Evolutionary conservation across 2,888 invertebrate genomes (phyloP).

Genomic region (Chorisops tibialis): DNA sequence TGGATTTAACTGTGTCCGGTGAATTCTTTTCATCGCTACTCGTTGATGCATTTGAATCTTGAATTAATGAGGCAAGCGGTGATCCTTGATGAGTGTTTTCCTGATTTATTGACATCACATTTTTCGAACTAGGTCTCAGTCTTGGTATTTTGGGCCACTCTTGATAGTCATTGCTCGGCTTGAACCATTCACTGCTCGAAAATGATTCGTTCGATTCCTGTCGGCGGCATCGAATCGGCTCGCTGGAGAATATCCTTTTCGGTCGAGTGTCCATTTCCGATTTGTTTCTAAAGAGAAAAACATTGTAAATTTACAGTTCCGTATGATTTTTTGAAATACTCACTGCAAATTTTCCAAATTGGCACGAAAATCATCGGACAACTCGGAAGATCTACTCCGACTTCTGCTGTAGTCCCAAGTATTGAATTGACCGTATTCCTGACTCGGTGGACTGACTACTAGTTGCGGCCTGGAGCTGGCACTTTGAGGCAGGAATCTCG

Average conservation of each 20-base stretch:
- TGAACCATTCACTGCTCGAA: slow-evolving; percentile 48
- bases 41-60: slow-evolving; percentile 49
- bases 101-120: slow-evolving; percentile 48
- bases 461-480: slow-evolving; percentile 32
- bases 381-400: slow-evolving; percentile 37
- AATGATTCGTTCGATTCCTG: slow-evolving; percentile 44
- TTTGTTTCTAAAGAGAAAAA: slow-evolving; percentile 28
- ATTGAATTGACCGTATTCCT: slow-evolving; percentile 1
- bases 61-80: slow-evolving; percentile 49
- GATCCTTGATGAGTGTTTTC: slow-evolving; percentile 41
- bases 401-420: slow-evolving; percentile 1
- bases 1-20: slow-evolving; percentile 11
- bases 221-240: slow-evolving; percentile 31
- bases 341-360: slow-evolving; percentile 41
- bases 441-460: slow-evolving; percentile 8
- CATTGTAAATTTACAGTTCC: background rate
- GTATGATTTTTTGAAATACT: slow-evolving; percentile 19
- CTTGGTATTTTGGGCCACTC: slow-evolving; percentile 50
- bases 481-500: slow-evolving; percentile 42
- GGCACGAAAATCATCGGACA: slow-evolving; percentile 38
- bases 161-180: slow-evolving; percentile 43
- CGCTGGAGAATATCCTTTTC: slow-evolving; percentile 34
- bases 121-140: slow-evolving; percentile 49
- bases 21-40: slow-evolving; percentile 46
- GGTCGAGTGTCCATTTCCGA: slow-evolving; percentile 33